Base-by-base conservation (phyloP, 2,797 vertebrate species). In the Phalloptychus januarius region DNA sequence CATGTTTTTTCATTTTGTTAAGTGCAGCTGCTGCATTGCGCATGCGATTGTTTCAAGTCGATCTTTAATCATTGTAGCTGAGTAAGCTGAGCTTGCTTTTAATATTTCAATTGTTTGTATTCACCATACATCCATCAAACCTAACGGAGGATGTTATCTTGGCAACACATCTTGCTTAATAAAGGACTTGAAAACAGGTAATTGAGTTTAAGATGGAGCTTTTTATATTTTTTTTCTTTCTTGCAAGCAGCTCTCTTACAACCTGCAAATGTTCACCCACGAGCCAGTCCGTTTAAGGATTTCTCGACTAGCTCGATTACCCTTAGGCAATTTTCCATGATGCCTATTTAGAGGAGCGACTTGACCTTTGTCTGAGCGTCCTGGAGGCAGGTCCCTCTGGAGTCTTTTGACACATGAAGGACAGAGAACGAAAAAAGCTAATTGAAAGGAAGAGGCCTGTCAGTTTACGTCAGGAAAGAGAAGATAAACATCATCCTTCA, bases 311-410 rank as follows among this genome's bases (percentile, higher is more conserved):
- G 54, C 50, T 81, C 79, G 78, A 78, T 90, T 89, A 88, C 71
- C 86, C 88, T 79, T 86, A 84, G 73, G 87, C 84, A 78, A 20
- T 87, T 88, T 58, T 83, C 83, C 81, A 79, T 54, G 79, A 78
- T 76, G 72, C 71, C 77, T 83, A 75, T 84, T 89, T 83, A 83
- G 61, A 90, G 75, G 36, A 1, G 36, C 33, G 77, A 79, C 79
- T 87, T 92, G 88, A 92, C 93, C 92, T 95, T 93, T 93, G 76
- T 73, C 50, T 86, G 74, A 75, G 74, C 11, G 42, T 86, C 74
- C 77, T 69, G 61, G 75, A 81, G 69, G 74, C 48, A 2, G 20
- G 81, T 83, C 90, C 86, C 87, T 77, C 33, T 70, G 83, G 82
- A 87, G 79, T 87, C 67, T 89, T 90, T 76, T 38, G 77, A 81